phyloP scores from a whole-genome alignment of 2,797 vertebrate genomes.

The Remorina albescens region DNA sequence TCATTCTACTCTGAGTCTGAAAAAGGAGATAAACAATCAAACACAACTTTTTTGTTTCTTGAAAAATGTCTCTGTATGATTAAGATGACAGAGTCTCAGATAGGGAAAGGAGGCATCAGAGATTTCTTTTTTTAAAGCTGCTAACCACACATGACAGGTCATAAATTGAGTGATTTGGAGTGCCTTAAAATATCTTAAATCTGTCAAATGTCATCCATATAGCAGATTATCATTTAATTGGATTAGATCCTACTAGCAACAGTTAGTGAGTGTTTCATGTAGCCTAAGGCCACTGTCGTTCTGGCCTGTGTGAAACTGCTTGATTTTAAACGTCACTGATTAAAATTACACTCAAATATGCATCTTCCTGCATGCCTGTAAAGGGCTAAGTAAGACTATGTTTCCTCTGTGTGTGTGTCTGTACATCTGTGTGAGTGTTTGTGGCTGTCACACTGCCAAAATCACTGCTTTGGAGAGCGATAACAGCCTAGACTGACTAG shows the following conservation, averaged over 20 bases:
- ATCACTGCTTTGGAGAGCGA: constrained; percentile 52
- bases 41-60: constrained; percentile 44
- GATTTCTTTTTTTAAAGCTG: constrained; percentile 44
- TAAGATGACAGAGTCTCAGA: constrained; percentile 57
- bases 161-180: constrained; percentile 70
- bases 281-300: constrained; percentile 59
- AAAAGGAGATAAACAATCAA: constrained; percentile 29
- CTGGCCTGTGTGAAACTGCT: constrained; percentile 49
- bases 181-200: constrained; percentile 72
- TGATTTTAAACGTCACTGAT: constrained; percentile 71
- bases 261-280: constrained; percentile 63
- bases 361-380: constrained; percentile 47
- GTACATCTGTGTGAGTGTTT: constrained; percentile 42
- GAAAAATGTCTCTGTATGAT: constrained; percentile 50
- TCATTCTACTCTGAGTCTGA: constrained; percentile 97
- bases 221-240: constrained; percentile 74
- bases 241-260: constrained; percentile 64
- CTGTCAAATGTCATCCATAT: constrained; percentile 75
- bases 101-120: constrained; percentile 34
- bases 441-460: constrained; percentile 61
- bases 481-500: constrained; percentile 64
- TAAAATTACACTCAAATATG: constrained; percentile 72
- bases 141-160: constrained; percentile 76
- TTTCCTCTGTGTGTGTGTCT: constrained; percentile 43
- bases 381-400: constrained; percentile 43